Conservation (phyloP, 2,113 vertebrate genomes). For the Morone chrysops region DNA sequence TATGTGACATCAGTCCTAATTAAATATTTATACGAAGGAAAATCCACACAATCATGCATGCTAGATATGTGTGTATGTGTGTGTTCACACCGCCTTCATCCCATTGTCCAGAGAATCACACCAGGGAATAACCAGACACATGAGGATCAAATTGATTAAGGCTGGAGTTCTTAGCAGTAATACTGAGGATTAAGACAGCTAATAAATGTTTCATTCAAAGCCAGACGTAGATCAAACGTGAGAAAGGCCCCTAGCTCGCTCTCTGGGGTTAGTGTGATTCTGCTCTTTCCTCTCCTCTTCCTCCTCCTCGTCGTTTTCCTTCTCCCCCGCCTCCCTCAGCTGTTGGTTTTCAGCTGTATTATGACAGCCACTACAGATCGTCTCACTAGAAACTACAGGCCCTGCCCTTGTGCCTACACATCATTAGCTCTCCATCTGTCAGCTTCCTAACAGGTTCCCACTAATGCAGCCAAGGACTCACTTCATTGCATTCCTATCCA, state of each 20-base stretch:
- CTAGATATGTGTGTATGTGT: constrained; percentile 26
- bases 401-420: constrained; percentile 73
- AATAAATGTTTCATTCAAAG: constrained; percentile 80
- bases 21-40: constrained; percentile 69
- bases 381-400: constrained; percentile 77
- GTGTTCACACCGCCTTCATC: constrained; percentile 23
- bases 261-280: constrained; percentile 34
- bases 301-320: constrained; percentile 34
- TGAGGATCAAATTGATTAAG: constrained; percentile 71
- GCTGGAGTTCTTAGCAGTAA: constrained; percentile 55
- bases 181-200: constrained; percentile 69
- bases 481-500: constrained; percentile 68
- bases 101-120: constrained; percentile 52
- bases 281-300: constrained; percentile 28
- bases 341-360: constrained; percentile 78
- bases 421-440: constrained; percentile 82
- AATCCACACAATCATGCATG: constrained; percentile 42
- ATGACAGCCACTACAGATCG: constrained; percentile 77
- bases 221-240: constrained; percentile 64
- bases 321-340: constrained; percentile 62
- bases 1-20: constrained; percentile 57
- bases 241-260: constrained; percentile 50
- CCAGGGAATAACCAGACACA: constrained; percentile 52
- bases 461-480: constrained; percentile 73
- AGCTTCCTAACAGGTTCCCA: constrained; percentile 78